Base-by-base conservation (phyloP, 2,888 invertebrate species). In the Synanthedon vespiformis region DNA sequence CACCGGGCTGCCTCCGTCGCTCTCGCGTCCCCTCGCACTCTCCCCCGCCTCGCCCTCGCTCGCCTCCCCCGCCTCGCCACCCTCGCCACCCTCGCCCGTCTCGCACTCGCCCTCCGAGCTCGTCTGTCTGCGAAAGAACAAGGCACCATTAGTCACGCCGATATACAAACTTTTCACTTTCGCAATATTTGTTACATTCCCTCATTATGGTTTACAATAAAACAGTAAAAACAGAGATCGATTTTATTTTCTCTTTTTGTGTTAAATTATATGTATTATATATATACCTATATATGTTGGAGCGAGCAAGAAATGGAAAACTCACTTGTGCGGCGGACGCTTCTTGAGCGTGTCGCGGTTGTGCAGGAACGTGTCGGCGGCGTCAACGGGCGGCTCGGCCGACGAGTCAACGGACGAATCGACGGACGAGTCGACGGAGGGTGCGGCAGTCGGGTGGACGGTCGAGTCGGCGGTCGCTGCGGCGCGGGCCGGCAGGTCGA, bases 401-500 rank as follows among this genome's bases (percentile, higher is more conserved):
- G 57, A 58, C 51, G 58, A 62, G 55, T 57, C 59, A 51, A 61
- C 55, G 34, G 58, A 58, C 14, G 58, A 55, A 50, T 62, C 64
- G 22, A 66, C 67, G 11, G 71, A 72, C 1, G 74, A 66, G 6
- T 74, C 72, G 47, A 34, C 8, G 27, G 77, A 76, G 10, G 57
- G 59, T 18, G 50, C 54, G 51, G 57, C 56, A 49, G 58, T 59
- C 51, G 58, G 62, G 55, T 57, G 60, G 51, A 61, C 55, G 27
- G 58, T 59, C n/a, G 58, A 55, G 50, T 61, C 63, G 18, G 67
- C 67, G 11, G 70, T 72, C 1, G 74, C 66, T 8, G 74, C 72
- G 48, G 66, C 77, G 68, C 68, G 85, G 65, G 91, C 81, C n/a
- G 95, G 95, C 62, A 95, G 82, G 79, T 94, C 95, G 91, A 94